These are phyloP conservation scores for Streptopelia turtur DNA, from an alignment of 2,797 vertebrate species.

Conservation along the genomic window DNA sequence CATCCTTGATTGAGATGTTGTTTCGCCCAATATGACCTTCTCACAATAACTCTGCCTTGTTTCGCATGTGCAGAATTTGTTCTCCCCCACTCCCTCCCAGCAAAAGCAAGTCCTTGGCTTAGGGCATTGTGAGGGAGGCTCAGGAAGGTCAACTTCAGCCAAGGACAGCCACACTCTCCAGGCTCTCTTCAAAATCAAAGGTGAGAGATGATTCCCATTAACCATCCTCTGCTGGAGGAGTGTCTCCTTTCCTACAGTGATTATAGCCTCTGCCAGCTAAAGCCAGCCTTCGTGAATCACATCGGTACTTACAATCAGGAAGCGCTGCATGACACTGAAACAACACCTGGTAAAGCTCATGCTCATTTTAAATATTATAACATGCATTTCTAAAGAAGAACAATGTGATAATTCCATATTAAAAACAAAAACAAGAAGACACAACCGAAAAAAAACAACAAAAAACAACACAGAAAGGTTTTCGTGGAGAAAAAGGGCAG, in stretches of 20 bases:
- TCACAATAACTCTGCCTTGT: neutral
- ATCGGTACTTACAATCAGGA: neutral
- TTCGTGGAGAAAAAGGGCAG: neutral
- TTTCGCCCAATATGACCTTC: constrained; percentile 1
- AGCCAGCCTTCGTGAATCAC: neutral
- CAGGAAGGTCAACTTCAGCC: neutral
- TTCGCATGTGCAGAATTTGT: neutral
- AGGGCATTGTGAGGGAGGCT: neutral
- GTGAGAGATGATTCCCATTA: constrained; percentile 27
- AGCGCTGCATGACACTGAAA: neutral
- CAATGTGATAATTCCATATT: neutral
- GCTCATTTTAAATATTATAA: constrained; percentile 2
- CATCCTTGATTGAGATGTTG: neutral
- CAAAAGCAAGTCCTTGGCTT: constrained; percentile 5
- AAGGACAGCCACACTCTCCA: neutral
- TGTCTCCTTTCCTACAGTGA: neutral
- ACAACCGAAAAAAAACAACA: neutral
- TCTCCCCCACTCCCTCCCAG: neutral
- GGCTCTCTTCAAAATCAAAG: constrained; percentile 30
- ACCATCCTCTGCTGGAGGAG: neutral
- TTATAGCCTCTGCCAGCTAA: constrained; percentile 14
- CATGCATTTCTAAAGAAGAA: neutral
- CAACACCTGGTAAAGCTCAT: neutral
- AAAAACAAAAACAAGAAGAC: neutral
- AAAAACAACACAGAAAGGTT: neutral